These are phyloP conservation scores for Pristis pectinata DNA, from an alignment of 2,797 vertebrate genomes.

Conservation along the genomic window DNA sequence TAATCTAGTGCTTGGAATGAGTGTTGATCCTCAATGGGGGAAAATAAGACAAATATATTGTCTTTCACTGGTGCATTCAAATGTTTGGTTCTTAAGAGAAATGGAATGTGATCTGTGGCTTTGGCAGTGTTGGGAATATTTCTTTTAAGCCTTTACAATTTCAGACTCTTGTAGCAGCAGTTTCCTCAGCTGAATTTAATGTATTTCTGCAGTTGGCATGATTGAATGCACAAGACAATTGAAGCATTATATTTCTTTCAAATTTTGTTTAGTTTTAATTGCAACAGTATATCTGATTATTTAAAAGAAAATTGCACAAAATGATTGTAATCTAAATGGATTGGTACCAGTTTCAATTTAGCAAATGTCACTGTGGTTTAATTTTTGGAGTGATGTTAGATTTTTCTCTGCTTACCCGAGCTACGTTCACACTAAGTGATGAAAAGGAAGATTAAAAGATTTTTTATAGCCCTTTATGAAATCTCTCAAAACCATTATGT, in stretches of 20 bases:
- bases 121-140: conserved; percentile 1
- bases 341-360: background rate
- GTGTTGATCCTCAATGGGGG: background rate
- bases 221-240: background rate
- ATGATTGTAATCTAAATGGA: background rate
- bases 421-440: background rate
- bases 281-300: background rate
- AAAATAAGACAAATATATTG: background rate
- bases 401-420: background rate
- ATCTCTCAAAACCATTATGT: background rate
- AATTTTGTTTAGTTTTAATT: background rate
- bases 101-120: background rate
- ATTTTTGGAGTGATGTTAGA: background rate
- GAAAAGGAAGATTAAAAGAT: background rate
- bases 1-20: background rate
- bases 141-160: background rate
- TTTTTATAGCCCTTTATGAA: background rate
- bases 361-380: background rate
- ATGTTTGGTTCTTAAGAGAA: background rate
- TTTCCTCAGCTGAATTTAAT: conserved; percentile 2
- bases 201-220: background rate
- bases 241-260: background rate
- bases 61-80: background rate
- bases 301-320: background rate
- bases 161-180: background rate